Conservation (phyloP, 2,888 invertebrate genomes). For the Amiota mariae region DNA sequence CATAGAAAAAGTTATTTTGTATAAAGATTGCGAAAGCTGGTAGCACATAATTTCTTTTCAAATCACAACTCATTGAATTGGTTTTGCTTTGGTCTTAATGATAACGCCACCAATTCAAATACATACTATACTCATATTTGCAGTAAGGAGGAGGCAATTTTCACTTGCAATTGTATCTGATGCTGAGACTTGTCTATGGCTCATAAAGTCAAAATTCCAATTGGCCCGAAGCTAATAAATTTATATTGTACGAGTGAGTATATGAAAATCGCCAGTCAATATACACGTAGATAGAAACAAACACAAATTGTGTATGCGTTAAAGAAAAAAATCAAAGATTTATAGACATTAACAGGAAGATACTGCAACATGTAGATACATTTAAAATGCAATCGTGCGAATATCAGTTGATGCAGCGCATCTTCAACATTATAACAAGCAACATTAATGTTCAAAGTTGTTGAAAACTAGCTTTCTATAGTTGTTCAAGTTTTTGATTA, state of each 20-base stretch:
- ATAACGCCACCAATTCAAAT: neutral
- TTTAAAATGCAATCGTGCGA: neutral
- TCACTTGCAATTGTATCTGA: constrained; percentile 2
- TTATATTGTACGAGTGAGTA: too few species aligned
- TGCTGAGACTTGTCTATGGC: neutral
- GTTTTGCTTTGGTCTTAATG: neutral
- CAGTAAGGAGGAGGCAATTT: neutral
- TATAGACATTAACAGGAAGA: constrained; percentile 27
- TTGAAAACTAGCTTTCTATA: constrained; percentile 13
- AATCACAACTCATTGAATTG: neutral
- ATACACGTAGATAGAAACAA: neutral
- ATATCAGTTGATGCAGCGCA: neutral
- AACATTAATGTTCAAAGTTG: constrained; percentile 15
- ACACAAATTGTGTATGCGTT: constrained; percentile 1
- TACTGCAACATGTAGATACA: neutral
- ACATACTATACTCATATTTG: too few species aligned
- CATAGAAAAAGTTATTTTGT: neutral
- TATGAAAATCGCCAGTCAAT: neutral
- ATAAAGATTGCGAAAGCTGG: too few species aligned
- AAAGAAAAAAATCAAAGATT: constrained; percentile 25
- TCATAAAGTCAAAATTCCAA: constrained; percentile 31
- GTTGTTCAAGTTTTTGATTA: constrained; percentile 11
- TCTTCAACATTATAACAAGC: constrained; percentile 14
- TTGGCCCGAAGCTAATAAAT: constrained; percentile 33
- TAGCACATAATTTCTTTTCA: neutral